Conservation (phyloP, 2,888 invertebrate species). For the Protophormia terraenovae region DNA sequence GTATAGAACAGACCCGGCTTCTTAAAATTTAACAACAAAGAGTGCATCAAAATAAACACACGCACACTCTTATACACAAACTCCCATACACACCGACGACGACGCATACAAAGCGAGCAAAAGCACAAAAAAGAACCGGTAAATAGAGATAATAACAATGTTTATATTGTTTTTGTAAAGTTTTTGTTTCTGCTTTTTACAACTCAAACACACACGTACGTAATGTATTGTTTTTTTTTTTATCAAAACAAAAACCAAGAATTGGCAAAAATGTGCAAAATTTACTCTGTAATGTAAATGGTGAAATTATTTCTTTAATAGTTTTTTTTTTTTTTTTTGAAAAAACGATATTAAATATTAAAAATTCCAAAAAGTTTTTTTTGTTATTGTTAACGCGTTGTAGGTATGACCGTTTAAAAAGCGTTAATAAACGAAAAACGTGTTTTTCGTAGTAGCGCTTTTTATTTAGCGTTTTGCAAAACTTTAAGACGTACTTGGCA, state of each 20-base stretch:
- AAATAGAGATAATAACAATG: conserved; percentile 12
- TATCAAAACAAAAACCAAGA: conserved; percentile 10
- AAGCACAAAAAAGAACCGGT: conserved; percentile 45
- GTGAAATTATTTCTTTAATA: not conserved
- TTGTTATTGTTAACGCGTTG: not conserved
- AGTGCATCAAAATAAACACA: not conserved
- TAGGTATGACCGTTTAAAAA: not conserved
- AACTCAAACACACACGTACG: not conserved
- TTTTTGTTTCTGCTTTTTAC: not conserved
- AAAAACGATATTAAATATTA: too few species aligned
- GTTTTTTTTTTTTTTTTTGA: too few species aligned
- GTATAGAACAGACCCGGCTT: conserved; percentile 53
- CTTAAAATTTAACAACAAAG: conserved; percentile 12
- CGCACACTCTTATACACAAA: not conserved
- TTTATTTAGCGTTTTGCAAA: not conserved
- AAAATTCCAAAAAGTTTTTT: too few species aligned
- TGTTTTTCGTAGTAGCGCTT: not conserved
- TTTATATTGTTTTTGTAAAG: not conserved
- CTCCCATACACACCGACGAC: not conserved
- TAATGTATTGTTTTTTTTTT: not conserved
- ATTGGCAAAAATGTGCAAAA: not conserved
- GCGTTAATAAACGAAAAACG: not conserved
- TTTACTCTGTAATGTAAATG: not conserved
- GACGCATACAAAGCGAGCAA: not conserved
- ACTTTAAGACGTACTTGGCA: not conserved